Evolutionary conservation across 92 coral and sea anemone species (phyloP), one percentile per base, ranked within the genome.

Genomic region (Scolanthus callimorphus): DNA sequence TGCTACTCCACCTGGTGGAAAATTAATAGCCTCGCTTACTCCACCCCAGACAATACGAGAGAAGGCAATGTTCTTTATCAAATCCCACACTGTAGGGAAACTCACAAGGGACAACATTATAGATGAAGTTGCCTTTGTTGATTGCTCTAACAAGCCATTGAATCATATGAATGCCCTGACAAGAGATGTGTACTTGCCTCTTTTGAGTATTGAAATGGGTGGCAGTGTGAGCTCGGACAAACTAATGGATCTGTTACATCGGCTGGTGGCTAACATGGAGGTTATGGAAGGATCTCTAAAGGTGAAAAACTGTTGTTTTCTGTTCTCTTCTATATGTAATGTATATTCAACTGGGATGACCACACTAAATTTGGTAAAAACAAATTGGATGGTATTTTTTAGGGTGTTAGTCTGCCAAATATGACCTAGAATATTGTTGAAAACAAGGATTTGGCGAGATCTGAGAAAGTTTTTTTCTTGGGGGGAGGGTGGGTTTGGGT

Each of bases 171-270:
- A 77, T 29, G 65, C 78, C 20, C 59, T 94, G 44, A 76, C 88
- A 17, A 88, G 84, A 61, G 96, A 94, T 67, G 99, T 94, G 27
- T 94, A 84, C 24, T 68, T 94, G 65, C 99, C 99, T 0, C 65
- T 94, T 67, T 63, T 94, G 65, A 94, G 99, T 55, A 94, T 94
- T 59, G 99, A 94, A 71, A 85, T 88, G 95, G 99, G 96, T 49
- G 99, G 96, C 9, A 68, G 94, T 38, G 99, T 94, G 27, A 94
- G 94, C 71, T 88, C 88, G n/a, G 99, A 94, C 51, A 94, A 94
- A 74, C 69, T 94, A 44, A 94, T 94, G 99, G 99, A 94, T 74
- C 65, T 94, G 52, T 62, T 94, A 28, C 99, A 94, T 72, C 76
- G 99, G 46, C 74, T 94, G 8, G 99, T 89, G 41, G 83, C 99